A percentile compares a stretch with the other conserved stretches of the same genome.
Evolutionary conservation across 2,888 invertebrate species (phyloP).

Genomic region (Hirtodrosophila confusa): DNA sequence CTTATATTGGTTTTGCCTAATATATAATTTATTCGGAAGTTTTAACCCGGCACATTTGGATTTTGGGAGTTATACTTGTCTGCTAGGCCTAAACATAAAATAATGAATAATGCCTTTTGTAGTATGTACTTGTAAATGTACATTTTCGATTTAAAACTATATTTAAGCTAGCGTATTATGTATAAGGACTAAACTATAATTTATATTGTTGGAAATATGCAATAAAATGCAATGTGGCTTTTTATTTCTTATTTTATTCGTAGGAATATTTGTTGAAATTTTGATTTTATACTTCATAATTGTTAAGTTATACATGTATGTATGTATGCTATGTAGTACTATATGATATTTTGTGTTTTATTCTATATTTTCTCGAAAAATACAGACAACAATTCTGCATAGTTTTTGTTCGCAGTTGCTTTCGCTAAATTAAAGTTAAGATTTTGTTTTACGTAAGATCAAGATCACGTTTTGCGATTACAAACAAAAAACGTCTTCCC

Average conservation of each 20-base stretch:
- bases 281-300: constrained; percentile 35
- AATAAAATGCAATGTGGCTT: constrained; percentile 55
- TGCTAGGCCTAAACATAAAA: constrained; percentile 23
- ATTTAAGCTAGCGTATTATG: constrained; percentile 28
- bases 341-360: constrained; percentile 37
- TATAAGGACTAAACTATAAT: constrained; percentile 37
- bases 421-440: constrained; percentile 42
- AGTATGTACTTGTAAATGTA: constrained; percentile 26
- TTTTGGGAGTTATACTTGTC: constrained; percentile 30
- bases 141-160: not conserved
- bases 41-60: constrained; percentile 26
- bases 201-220: constrained; percentile 60
- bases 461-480: constrained; percentile 73
- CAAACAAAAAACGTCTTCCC: constrained; percentile 46
- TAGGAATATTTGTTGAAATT: constrained; percentile 65
- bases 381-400: constrained; percentile 59
- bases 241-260: constrained; percentile 15
- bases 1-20: constrained; percentile 40
- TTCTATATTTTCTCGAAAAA: constrained; percentile 68
- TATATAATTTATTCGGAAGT: constrained; percentile 48
- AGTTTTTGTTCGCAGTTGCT: constrained; percentile 69
- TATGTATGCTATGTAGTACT: constrained; percentile 6
- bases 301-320: constrained; percentile 18
- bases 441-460: constrained; percentile 62
- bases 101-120: constrained; percentile 55